Evolutionary conservation across 2,797 vertebrate species (phyloP).

Genomic region (Triplophysa yarkandensis): DNA sequence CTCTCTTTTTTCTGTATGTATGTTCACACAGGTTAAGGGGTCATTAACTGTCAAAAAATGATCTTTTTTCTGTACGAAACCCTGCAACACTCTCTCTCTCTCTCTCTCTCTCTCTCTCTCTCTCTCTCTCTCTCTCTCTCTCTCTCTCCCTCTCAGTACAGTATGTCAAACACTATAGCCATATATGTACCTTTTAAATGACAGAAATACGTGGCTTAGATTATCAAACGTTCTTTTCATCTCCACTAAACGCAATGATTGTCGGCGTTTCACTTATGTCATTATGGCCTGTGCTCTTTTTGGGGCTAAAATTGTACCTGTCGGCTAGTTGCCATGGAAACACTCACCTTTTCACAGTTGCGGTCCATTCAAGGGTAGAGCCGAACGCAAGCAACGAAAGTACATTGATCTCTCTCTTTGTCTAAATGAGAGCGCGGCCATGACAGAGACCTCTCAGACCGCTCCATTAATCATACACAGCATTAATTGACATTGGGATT

Average conservation of each 20-base stretch:
- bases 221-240: conserved; percentile 10
- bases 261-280: neutral
- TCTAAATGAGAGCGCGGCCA: neutral
- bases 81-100: neutral
- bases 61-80: conserved; percentile 5
- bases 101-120: neutral
- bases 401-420: neutral
- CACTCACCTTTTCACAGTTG: conserved; percentile 41
- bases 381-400: conserved; percentile 21
- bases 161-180: neutral
- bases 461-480: neutral
- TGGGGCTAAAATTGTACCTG: conserved; percentile 50
- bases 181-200: neutral
- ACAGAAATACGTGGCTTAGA: neutral
- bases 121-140: neutral
- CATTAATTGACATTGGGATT: neutral
- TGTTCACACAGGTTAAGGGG: conserved; percentile 14
- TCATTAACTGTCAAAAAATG: conserved; percentile 24
- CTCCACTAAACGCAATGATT: conserved; percentile 15
- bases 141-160: neutral
- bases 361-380: conserved; percentile 44
- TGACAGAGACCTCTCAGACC: neutral
- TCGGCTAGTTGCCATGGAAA: conserved; percentile 58
- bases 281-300: conserved; percentile 41
- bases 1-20: neutral